phyloP scores from a whole-genome alignment of 2,113 vertebrate species.

The Embiotoca jacksoni region DNA sequence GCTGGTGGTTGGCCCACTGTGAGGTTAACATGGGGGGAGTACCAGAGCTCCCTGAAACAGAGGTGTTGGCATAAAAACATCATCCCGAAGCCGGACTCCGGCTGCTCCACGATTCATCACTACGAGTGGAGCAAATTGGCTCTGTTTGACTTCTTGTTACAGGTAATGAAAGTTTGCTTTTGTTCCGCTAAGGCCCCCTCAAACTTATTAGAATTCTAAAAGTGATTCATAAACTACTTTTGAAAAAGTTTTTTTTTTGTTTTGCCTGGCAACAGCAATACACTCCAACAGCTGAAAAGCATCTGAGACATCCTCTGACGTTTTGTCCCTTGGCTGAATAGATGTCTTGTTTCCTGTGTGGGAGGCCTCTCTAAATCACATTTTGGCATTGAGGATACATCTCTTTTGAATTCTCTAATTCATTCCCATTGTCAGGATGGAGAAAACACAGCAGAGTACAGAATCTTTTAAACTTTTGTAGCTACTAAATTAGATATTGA shows the following conservation, averaged over 20 bases:
- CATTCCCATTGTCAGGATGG: neutral
- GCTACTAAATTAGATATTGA: neutral
- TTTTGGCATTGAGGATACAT: slow-evolving; percentile 21
- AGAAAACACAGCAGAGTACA: neutral
- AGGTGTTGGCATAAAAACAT: slow-evolving; percentile 92
- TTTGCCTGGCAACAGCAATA: neutral
- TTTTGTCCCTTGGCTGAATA: slow-evolving; percentile 28
- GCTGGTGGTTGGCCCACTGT: slow-evolving; percentile 82
- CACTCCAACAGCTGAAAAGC: slow-evolving; percentile 24
- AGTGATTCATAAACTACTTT: neutral
- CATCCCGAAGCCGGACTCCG: slow-evolving; percentile 87
- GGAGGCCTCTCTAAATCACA: slow-evolving; percentile 18
- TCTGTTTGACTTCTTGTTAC: slow-evolving; percentile 95
- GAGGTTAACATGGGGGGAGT: slow-evolving; percentile 89
- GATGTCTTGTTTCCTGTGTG: slow-evolving; percentile 53
- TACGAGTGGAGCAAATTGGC: slow-evolving; percentile 95
- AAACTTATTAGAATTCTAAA: neutral
- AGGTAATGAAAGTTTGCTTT: slow-evolving; percentile 83
- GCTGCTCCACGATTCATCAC: slow-evolving; percentile 91
- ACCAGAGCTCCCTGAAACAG: slow-evolving; percentile 89
- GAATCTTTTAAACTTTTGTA: neutral
- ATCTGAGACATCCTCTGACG: slow-evolving; percentile 16
- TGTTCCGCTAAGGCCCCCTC: neutral
- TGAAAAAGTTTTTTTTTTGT: neutral
- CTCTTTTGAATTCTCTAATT: neutral